Base-by-base conservation (phyloP, 2,113 vertebrate genomes). In the Lepisosteus oculatus region DNA sequence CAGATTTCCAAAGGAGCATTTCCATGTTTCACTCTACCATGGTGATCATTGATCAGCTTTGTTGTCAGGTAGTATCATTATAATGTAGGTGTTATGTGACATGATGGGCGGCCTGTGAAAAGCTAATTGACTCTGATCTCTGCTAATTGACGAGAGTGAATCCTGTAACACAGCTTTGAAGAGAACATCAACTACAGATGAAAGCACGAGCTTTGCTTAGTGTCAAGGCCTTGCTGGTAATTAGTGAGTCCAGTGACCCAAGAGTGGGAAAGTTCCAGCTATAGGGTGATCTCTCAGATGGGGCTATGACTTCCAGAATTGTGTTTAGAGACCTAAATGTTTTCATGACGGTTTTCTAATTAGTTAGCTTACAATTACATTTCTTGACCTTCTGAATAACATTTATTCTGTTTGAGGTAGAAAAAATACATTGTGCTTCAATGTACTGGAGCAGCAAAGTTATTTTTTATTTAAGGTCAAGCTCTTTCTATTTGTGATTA, bases 111-210 rank as follows among this genome's bases (percentile, higher is more conserved):
- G 82, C 83, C 87, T 93, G 84, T 80, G 86, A 85, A 90, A 90
- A 91, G 85, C 85, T 92, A 94, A 93, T 93, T 93, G 86, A 87
- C 80, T 86, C 84, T 91, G 81, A 91, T 88, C 85, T 86, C 83
- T 85, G 82, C 88, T 96, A 94, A 95, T 94, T 93, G 92, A 86
- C 77, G 75, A 86, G 83, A 84, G 81, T 86, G 89, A 93, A 91
- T 94, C 88, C 90, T 87, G 85, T 87, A 93, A 93, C 90, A 72
- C 89, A 87, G 89, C 90, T 94, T 94, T 93, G 91, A 92, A 93
- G 88, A 87, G 80, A 90, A 90, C 87, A 92, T 89, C 88, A 87
- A 81, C 86, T 87, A 82, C 87, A 93, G 90, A 94, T 94, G 87
- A 94, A 95, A 95, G 92, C 80, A 68, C 57, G 76, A 84, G 85